Conservation (phyloP, 2,888 invertebrate species). For the Cabera pusaria region DNA sequence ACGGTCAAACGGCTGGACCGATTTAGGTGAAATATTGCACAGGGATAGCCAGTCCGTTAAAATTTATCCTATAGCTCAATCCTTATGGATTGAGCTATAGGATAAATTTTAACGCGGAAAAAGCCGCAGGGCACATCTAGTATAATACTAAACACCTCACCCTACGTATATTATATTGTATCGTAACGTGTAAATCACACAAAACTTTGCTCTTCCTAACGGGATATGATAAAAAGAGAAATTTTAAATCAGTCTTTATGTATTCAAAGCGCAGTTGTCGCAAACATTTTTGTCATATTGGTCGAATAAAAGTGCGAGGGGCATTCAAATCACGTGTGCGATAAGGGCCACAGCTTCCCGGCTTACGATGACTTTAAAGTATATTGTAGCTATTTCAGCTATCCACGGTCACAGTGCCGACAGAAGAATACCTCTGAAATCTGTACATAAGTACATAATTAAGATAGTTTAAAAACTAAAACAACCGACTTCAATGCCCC, state of each 20-base stretch:
- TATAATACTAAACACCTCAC: too few relatives aligned
- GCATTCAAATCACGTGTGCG: constrained; percentile 68
- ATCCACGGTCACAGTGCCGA: constrained; percentile 36
- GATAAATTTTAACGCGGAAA: too few relatives aligned
- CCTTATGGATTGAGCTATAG: too few relatives aligned
- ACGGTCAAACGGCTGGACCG: too few relatives aligned
- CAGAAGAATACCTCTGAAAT: constrained; percentile 13
- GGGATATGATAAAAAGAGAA: constrained; percentile 30
- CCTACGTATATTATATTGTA: too few relatives aligned
- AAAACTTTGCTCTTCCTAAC: constrained; percentile 12
- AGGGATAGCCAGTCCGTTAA: too few relatives aligned
- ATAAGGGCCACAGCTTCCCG: constrained; percentile 65
- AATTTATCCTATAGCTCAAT: too few relatives aligned
- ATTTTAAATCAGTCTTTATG: constrained; percentile 49
- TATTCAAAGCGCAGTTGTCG: constrained; percentile 65
- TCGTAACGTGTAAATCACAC: constrained; percentile 2
- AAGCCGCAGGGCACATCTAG: too few relatives aligned
- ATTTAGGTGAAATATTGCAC: too few relatives aligned
- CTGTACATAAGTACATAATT: too few relatives aligned
- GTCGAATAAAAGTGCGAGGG: constrained; percentile 58
- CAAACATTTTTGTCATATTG: constrained; percentile 70
- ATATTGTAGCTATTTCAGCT: constrained; percentile 64
- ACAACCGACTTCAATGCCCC: too few relatives aligned
- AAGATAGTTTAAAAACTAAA: too few relatives aligned
- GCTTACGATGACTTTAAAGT: constrained; percentile 67